Evolutionary conservation across 2,797 vertebrate genomes (phyloP).

Genomic region (Coreius guichenoti): DNA sequence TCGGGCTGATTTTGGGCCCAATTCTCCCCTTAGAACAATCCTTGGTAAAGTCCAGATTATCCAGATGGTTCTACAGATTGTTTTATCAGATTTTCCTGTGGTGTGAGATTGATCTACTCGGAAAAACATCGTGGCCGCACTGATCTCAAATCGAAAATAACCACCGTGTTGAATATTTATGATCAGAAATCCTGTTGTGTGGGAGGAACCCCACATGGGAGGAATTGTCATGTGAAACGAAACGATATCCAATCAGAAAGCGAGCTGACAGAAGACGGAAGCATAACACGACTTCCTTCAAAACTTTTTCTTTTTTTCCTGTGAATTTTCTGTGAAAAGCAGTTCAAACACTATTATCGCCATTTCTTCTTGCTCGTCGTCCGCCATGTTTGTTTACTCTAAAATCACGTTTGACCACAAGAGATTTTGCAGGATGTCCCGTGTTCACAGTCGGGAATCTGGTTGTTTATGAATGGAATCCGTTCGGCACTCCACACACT

Average conservation of each 20-base stretch:
- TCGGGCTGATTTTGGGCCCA: neutral
- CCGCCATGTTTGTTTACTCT: no score
- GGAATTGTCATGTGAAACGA: neutral
- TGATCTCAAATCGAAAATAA: neutral
- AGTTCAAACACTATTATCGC: neutral
- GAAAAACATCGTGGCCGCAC: neutral
- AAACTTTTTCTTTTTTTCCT: no score
- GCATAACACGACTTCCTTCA: neutral
- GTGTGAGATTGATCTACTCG: neutral
- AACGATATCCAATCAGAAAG: neutral
- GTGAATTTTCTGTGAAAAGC: neutral
- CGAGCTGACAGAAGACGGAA: neutral
- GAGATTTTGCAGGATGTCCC: no score
- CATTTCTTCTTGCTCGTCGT: no score
- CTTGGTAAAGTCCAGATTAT: neutral
- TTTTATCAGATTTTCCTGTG: neutral
- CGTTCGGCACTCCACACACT: no score
- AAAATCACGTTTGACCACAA: no score
- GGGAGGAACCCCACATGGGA: neutral
- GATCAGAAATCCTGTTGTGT: neutral
- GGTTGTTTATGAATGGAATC: no score
- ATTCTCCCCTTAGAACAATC: neutral
- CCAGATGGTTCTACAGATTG: neutral
- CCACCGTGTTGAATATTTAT: neutral
- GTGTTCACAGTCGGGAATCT: no score